phyloP scores from a whole-genome alignment of 2,113 vertebrate genomes.

The Petrocephalus zakoni region DNA sequence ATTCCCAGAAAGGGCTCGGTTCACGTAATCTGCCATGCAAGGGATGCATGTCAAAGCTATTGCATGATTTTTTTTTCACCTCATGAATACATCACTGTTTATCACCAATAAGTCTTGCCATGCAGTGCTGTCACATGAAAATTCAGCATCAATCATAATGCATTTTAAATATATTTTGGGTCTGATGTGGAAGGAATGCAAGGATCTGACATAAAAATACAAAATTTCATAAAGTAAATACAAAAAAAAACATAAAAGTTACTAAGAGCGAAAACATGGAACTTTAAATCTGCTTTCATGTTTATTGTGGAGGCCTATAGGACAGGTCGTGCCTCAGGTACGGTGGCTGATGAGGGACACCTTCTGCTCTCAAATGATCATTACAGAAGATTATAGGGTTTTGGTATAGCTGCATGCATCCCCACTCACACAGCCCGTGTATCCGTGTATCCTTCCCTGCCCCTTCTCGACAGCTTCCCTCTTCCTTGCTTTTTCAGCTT shows the following conservation, averaged over 20 bases:
- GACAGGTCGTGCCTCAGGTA: background rate
- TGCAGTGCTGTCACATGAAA: background rate
- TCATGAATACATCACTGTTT: background rate
- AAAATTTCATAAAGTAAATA: too few relatives aligned
- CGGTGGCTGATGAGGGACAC: background rate
- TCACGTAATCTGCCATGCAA: constrained; percentile 13
- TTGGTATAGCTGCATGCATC: background rate
- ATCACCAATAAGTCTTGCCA: background rate
- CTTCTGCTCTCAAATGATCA: background rate
- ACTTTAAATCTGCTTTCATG: background rate
- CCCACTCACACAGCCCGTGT: background rate
- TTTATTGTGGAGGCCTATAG: background rate
- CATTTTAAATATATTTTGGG: background rate
- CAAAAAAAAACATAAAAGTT: background rate
- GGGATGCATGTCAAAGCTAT: background rate
- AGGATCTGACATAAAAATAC: background rate
- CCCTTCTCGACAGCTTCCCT: background rate
- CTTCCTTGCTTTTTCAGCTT: background rate
- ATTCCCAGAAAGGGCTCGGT: background rate
- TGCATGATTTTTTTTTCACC: background rate
- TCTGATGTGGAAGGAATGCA: background rate
- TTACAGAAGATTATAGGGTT: background rate
- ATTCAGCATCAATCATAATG: background rate
- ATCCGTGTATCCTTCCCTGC: background rate
- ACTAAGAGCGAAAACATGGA: background rate